phyloP scores from a whole-genome alignment of 1,140 invertebrate genomes.

The Platyscapa corneri region DNA sequence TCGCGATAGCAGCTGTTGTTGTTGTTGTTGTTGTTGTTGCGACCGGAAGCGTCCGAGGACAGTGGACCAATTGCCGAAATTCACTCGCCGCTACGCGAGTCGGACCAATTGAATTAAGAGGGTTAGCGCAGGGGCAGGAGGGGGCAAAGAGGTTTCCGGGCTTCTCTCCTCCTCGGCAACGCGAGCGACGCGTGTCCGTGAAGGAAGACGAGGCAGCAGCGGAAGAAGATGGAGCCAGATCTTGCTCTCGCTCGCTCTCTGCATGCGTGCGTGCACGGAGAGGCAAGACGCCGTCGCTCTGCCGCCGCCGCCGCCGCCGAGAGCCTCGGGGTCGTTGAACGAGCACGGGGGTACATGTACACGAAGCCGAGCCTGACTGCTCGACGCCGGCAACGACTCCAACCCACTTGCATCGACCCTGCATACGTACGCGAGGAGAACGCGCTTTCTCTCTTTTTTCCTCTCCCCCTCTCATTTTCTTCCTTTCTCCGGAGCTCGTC shows the following conservation, averaged over 20 bases:
- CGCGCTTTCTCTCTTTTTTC: conserved; percentile 34
- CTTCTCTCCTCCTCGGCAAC: background rate
- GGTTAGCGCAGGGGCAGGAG: background rate
- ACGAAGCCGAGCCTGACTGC: background rate
- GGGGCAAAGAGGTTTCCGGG: too few species aligned
- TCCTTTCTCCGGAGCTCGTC: conserved; percentile 1
- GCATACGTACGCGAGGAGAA: too few species aligned
- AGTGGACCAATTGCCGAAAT: too few species aligned
- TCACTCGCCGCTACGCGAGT: too few species aligned
- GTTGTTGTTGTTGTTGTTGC: too few species aligned
- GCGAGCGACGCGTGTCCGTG: too few species aligned
- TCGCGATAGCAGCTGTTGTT: too few species aligned
- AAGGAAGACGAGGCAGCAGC: background rate
- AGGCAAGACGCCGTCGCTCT: conserved; percentile 29
- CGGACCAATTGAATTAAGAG: background rate
- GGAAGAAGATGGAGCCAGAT: background rate
- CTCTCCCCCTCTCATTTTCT: conserved; percentile 20
- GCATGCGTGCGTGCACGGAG: conserved; percentile 56
- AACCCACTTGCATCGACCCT: conserved; percentile 60
- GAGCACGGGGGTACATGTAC: conserved; percentile 62
- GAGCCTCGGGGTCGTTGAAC: conserved; percentile 67
- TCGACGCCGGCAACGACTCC: conserved; percentile 52
- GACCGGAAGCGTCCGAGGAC: too few species aligned
- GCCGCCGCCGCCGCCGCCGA: too few species aligned
- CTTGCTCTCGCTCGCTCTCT: too few species aligned